These are phyloP conservation scores for Astyanax mexicanus DNA, from an alignment of 2,797 vertebrate genomes.

Conservation along the genomic window DNA sequence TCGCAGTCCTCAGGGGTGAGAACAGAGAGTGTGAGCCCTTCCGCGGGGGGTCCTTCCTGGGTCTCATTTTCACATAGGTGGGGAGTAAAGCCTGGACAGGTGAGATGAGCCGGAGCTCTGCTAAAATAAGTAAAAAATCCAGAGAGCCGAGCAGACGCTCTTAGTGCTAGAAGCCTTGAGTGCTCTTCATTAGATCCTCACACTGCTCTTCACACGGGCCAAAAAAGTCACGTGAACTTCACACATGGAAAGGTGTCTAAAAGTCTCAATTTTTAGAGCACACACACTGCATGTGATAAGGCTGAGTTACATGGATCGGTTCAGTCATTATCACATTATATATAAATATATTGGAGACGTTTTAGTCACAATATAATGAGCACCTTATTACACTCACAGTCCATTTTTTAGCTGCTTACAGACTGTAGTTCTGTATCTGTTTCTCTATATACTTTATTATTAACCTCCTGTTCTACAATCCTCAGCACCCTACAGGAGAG, in stretches of 20 bases:
- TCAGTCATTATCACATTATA: neutral
- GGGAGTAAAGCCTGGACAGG: slow-evolving; percentile 61
- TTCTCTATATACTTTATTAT: too few relatives aligned
- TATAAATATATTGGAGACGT: too few relatives aligned
- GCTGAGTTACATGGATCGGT: neutral
- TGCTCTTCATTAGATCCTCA: neutral
- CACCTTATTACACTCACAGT: too few relatives aligned
- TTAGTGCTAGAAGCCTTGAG: neutral
- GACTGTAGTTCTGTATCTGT: too few relatives aligned
- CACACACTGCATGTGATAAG: neutral
- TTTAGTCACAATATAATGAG: too few relatives aligned
- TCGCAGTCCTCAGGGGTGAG: slow-evolving; percentile 66
- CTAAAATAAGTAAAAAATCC: slow-evolving; percentile 17
- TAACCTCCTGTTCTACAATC: too few relatives aligned
- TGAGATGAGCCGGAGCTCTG: slow-evolving; percentile 56
- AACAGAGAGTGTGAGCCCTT: slow-evolving; percentile 69
- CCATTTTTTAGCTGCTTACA: too few relatives aligned
- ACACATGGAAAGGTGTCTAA: slow-evolving; percentile 4
- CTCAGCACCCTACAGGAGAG: too few relatives aligned
- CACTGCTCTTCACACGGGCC: neutral
- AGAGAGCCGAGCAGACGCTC: neutral
- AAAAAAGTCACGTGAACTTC: slow-evolving; percentile 6
- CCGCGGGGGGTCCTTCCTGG: slow-evolving; percentile 68
- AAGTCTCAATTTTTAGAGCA: neutral
- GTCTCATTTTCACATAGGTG: slow-evolving; percentile 78